Percentiles rank a stretch among this genome's conserved stretches.
phyloP scores from a whole-genome alignment of 2,888 invertebrate genomes.

The Axea sp. region DNA sequence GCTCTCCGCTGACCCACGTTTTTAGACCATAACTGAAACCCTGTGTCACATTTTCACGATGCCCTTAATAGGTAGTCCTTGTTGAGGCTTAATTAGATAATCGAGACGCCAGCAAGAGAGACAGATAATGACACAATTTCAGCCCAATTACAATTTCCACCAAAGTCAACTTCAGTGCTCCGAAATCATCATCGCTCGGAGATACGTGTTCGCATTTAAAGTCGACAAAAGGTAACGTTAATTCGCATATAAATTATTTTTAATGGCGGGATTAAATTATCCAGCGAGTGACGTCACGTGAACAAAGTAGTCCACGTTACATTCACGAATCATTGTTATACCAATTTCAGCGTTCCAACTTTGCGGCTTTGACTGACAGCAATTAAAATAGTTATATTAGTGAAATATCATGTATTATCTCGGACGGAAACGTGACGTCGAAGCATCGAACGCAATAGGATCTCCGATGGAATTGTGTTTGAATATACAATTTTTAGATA shows the following conservation, averaged over 20 bases:
- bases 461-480: slow-evolving; percentile 3
- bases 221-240: slow-evolving; percentile 29
- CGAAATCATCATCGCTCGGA: slow-evolving; percentile 9
- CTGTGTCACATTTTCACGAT: slow-evolving; percentile 24
- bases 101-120: slow-evolving; percentile 30
- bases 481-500: slow-evolving; percentile 8
- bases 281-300: slow-evolving; percentile 32
- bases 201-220: slow-evolving; percentile 20
- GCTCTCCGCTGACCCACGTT: slow-evolving; percentile 19
- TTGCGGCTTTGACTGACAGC: slow-evolving; percentile 46
- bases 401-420: slow-evolving; percentile 24
- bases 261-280: slow-evolving; percentile 48
- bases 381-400: slow-evolving; percentile 42
- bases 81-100: slow-evolving; percentile 45
- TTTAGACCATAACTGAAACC: slow-evolving; percentile 13
- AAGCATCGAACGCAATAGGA: slow-evolving; percentile 14
- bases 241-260: slow-evolving; percentile 48
- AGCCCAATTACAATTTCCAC: slow-evolving; percentile 43
- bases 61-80: slow-evolving; percentile 32
- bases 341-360: slow-evolving; percentile 39
- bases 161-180: slow-evolving; percentile 33
- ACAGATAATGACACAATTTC: slow-evolving; percentile 48
- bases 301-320: slow-evolving; percentile 34
- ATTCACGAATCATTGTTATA: slow-evolving; percentile 29
- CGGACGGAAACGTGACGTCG: slow-evolving; percentile 4